Conservation (phyloP, 2,888 invertebrate genomes). For the Nudaria mundana region DNA sequence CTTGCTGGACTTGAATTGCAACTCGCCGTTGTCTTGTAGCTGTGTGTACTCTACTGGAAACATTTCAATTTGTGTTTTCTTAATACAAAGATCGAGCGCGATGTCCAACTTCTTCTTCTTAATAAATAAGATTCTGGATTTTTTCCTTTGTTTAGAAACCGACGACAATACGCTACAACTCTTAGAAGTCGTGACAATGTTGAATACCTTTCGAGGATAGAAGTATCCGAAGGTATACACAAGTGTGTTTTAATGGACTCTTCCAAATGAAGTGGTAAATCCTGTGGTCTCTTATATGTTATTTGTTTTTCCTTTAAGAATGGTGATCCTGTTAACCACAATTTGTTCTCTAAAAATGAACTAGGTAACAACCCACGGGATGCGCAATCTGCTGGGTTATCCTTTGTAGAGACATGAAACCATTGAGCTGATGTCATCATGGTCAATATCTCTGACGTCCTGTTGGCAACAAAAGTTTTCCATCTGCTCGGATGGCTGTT, state of each 20-base stretch:
- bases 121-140: too few species aligned
- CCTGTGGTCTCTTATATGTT: not conserved
- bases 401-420: conserved; percentile 9
- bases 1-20: not conserved
- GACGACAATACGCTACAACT: conserved; percentile 3
- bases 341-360: not conserved
- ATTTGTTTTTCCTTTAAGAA: conserved; percentile 1
- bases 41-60: conserved; percentile 1
- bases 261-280: conserved; percentile 3
- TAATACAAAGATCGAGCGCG: not conserved
- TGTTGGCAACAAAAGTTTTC: conserved; percentile 12
- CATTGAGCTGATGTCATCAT: conserved; percentile 5
- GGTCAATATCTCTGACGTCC: conserved; percentile 6
- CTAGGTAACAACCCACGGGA: conserved; percentile 12
- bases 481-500: conserved; percentile 11
- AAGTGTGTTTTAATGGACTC: not conserved
- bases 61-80: not conserved
- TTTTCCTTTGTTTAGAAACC: too few species aligned
- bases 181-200: not conserved
- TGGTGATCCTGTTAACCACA: conserved; percentile 12
- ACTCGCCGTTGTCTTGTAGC: not conserved
- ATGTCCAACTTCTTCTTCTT: not conserved
- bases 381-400: conserved; percentile 18
- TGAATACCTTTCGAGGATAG: conserved; percentile 4
- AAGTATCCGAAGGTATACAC: not conserved